Base-by-base conservation (phyloP, 2,797 vertebrate species). In the Myotis planiceps region DNA sequence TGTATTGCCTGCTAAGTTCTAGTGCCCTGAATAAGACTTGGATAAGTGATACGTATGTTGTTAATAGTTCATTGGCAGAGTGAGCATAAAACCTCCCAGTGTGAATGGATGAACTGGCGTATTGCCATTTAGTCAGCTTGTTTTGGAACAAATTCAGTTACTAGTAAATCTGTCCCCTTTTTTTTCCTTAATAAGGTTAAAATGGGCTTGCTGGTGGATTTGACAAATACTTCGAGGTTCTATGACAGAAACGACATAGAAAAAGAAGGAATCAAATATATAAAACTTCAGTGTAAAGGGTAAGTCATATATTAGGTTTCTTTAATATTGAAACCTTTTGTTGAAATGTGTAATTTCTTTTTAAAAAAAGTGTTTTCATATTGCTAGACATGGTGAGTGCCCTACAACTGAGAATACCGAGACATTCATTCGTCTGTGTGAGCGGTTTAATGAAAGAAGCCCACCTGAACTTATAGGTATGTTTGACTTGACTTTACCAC, bases 271-370 rank as follows among this genome's bases (percentile, higher is more conserved):
- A 99, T 99, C 95, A 99, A 99, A 98, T 99, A 99, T 72, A 98
- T 99, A 97, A 99, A 99, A 95, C 99, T 99, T 90, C 99, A 99
- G 71, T 99, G 99, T 98, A 99, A 99, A 99, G 99, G 99, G 99
- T 99, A 99, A 86, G 99, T 94, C 93, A 10, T 71, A 1, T 15
- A 87, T 75, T 55, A 94, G 93, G n/a, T 76, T 87, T 82, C 42
- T 25, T 95, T 96, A 94, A 84, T 82, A 69, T 85, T 96, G 76
- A 90, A 96, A 93, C 45, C 10, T 95, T 60, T 78, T 8, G 75
- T 8, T 93, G 76, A 96, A 88, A 74, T 94, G 94, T 72, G 19
- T 68, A 83, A 78, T 72, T 1, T 86, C 10, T 86, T 15, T 53
- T 90, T 84, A 47, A 79, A 96, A 80, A 7, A 10, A 0, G 80